phyloP scores from a whole-genome alignment of 35 echinoderm and acorn worm genomes.

The Lytechinus pictus region DNA sequence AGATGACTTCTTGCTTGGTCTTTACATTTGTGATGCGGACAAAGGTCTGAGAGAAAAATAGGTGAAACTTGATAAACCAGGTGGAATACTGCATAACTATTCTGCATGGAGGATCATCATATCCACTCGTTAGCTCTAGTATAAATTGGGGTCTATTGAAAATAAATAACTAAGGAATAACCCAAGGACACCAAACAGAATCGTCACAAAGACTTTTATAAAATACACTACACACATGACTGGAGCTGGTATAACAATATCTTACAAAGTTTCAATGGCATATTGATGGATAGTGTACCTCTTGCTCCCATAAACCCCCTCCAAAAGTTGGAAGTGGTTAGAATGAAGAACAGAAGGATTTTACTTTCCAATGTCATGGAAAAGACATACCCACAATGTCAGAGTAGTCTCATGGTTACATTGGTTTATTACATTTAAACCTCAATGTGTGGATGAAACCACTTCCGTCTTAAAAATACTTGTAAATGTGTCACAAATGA shows the following conservation, averaged over 20 bases:
- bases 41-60: conserved; percentile 71
- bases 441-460: too few species aligned
- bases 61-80: background rate
- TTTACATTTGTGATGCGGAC: conserved; percentile 85
- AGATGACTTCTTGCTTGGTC: conserved; percentile 91
- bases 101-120: background rate
- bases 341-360: background rate
- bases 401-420: conserved; percentile 14
- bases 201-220: background rate
- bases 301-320: background rate
- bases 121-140: too few species aligned
- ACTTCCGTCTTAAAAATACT: too few species aligned
- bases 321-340: background rate
- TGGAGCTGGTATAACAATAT: too few species aligned
- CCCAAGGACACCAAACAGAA: background rate
- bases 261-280: too few species aligned
- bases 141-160: too few species aligned
- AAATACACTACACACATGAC: background rate
- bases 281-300: background rate
- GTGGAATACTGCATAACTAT: background rate
- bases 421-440: background rate
- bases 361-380: conserved; percentile 22
- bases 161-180: too few species aligned
- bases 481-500: too few species aligned
- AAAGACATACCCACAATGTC: conserved; percentile 7